Conservation (phyloP, 2,888 invertebrate species). For the Archaeoteleia sp. region DNA sequence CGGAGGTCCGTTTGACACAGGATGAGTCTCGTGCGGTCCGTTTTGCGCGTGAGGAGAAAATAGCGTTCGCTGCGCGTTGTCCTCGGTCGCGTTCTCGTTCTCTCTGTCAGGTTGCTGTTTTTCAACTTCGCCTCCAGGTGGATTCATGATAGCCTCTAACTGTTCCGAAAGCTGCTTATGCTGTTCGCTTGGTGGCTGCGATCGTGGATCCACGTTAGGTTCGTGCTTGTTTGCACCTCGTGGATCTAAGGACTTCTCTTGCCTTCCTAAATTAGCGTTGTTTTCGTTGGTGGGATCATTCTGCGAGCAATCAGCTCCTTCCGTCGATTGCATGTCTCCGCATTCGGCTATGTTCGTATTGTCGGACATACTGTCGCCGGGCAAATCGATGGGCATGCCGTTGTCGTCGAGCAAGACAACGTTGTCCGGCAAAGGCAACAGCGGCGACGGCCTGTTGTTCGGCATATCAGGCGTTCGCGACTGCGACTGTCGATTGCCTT, state of each 20-base stretch:
- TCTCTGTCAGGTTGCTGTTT: no score
- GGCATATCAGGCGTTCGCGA: slow-evolving; percentile 51
- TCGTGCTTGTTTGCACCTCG: not conserved
- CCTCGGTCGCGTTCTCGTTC: not conserved
- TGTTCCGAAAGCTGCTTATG: slow-evolving; percentile 64
- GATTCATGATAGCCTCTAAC: slow-evolving; percentile 64
- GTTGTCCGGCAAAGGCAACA: slow-evolving; percentile 58
- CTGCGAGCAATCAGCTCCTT: no score
- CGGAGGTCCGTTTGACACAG: slow-evolving; percentile 50
- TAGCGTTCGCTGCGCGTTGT: slow-evolving; percentile 37
- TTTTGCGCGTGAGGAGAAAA: not conserved
- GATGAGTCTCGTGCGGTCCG: slow-evolving; percentile 7
- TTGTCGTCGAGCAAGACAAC: slow-evolving; percentile 63
- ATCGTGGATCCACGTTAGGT: slow-evolving; percentile 11
- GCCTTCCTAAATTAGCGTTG: no score
- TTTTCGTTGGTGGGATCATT: no score
- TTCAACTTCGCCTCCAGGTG: slow-evolving; percentile 7
- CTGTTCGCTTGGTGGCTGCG: slow-evolving; percentile 53
- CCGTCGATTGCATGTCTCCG: no score
- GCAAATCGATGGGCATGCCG: no score
- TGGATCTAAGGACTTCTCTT: slow-evolving; percentile 9
- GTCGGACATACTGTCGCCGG: slow-evolving; percentile 54
- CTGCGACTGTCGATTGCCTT: slow-evolving; percentile 44
- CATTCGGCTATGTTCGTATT: no score
- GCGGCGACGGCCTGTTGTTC: slow-evolving; percentile 56